Base-by-base conservation (phyloP, 2,888 invertebrate genomes). In the Melanchra persicariae region DNA sequence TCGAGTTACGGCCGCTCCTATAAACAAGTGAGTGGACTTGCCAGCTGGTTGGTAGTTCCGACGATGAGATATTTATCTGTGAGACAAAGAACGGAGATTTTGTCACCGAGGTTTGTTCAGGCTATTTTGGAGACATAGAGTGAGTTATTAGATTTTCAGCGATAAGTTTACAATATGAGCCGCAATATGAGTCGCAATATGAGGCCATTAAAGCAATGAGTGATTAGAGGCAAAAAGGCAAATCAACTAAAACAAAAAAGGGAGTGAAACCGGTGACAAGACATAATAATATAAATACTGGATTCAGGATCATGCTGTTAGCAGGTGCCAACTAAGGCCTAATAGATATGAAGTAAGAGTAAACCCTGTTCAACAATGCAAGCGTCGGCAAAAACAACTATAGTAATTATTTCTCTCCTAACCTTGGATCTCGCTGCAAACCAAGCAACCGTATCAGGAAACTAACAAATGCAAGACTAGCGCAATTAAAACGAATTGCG, bases 1-100 rank as follows among this genome's bases (percentile, higher is more conserved):
- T 92, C 89, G 88, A 86, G 91, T 92, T 90, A 89, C 89, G 85
- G 83, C 85, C 87, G 84, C 83, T 87, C 77, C 81, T 82, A 84
- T 74, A 86, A 85, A 89, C 88, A 86, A 69, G 34, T 60, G 68
- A 84, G 82, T 81, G 71, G 78, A 79, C 82, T 65, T 66, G 73
- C 74, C 80, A 81, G 85, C 82, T 86, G 87, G 59, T 79, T 49
- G 55, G 45, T 34, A 24, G 75, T 74, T 64, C 47, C 58, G 19
- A 51, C 47, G 52, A 70, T 40, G 55, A 40, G 54, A 63, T 65
- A 65, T 55, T 47, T 60, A 67, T 65, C 54, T 63, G 67, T 5
- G 58, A 49, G 59, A 26, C 22, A 61, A 37, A 52, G 12, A 12
- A 54, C 9, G 26, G 45, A 26, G 34, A 65, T 54, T 47, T 47